Evolutionary conservation across 2,113 vertebrate species (phyloP).

Genomic region (Triplophysa siluroides): DNA sequence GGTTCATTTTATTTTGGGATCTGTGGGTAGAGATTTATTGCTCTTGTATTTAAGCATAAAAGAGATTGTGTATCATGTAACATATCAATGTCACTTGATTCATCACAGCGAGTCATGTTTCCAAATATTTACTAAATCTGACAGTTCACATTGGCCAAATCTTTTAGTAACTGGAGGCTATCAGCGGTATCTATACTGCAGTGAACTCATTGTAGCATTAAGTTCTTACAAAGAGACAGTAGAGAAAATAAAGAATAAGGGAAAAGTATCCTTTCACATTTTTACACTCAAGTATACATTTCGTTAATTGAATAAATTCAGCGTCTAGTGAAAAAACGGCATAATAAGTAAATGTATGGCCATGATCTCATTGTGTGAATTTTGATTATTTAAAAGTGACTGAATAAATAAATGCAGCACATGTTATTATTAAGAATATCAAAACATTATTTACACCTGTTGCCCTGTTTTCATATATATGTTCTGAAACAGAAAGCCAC

Average conservation of each 20-base stretch:
- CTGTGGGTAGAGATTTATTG: background rate
- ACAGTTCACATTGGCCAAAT: background rate
- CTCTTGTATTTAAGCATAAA: background rate
- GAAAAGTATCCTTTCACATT: background rate
- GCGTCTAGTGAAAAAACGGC: background rate
- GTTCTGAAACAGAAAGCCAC: constrained; percentile 69
- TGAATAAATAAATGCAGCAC: constrained; percentile 18
- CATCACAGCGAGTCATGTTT: background rate
- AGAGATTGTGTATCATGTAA: constrained; percentile 1
- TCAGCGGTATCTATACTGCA: background rate
- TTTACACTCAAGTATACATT: background rate
- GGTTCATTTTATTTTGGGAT: constrained; percentile 11
- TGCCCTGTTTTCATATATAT: constrained; percentile 72
- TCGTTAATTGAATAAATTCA: background rate
- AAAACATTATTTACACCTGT: constrained; percentile 68
- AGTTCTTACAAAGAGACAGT: constrained; percentile 11
- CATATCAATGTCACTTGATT: constrained; percentile 7
- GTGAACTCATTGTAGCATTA: constrained; percentile 29
- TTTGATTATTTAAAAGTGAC: background rate
- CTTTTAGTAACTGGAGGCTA: background rate
- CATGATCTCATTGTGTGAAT: background rate
- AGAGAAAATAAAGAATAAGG: background rate
- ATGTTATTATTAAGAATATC: background rate
- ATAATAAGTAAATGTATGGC: background rate
- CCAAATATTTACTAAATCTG: background rate